Evolutionary conservation across 2,113 vertebrate genomes (phyloP), one percentile per base, ranked within the genome.

Genomic region (Paramormyrops kingsleyae): DNA sequence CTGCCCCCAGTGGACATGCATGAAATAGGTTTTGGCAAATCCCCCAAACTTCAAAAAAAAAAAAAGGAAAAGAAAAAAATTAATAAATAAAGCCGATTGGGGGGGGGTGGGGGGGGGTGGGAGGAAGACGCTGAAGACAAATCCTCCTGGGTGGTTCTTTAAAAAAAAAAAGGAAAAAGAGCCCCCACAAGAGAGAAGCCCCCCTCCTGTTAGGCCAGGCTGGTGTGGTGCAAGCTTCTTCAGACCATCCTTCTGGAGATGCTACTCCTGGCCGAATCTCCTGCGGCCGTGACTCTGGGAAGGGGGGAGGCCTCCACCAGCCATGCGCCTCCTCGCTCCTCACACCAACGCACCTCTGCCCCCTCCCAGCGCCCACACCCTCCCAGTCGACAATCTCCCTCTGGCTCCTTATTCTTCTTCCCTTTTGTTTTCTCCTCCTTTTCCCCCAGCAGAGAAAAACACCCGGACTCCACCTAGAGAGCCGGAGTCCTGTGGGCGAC

Each of bases 1-100:
- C 99, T 96, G 96, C 96, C 96, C 94, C 96, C 96, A 96, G 95
- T 96, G 96, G 96, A 96, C 96, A 97, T 98, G 97, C 97, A 98
- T 97, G 97, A 96, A 97, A 96, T 96, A 96, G 95, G 94, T 96
- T 95, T 95, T 94, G 96, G 96, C 96, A 95, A 96, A 96, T 95
- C 95, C 94, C 89, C 90, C 92, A 92, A 92, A 93, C 94, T 92
- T 92, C 90, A 90, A 86, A 92, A 92, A 92, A 93, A 89, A 92
- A 92, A 93, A 89, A 89, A 89, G 87, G 84, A 91, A 91, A 80
- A 62, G 39, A 85, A 90, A 83, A 89, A 80, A 90, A 86, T 50
- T 77, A 90, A 89, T 19, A 80, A 90, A 86, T 62, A 88, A 92
- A 88, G n/a, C 42, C 50, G 89, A 89, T 10, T 86, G 52, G 70